Conservation (phyloP, 2,888 invertebrate species). For the Panorpa germanica region DNA sequence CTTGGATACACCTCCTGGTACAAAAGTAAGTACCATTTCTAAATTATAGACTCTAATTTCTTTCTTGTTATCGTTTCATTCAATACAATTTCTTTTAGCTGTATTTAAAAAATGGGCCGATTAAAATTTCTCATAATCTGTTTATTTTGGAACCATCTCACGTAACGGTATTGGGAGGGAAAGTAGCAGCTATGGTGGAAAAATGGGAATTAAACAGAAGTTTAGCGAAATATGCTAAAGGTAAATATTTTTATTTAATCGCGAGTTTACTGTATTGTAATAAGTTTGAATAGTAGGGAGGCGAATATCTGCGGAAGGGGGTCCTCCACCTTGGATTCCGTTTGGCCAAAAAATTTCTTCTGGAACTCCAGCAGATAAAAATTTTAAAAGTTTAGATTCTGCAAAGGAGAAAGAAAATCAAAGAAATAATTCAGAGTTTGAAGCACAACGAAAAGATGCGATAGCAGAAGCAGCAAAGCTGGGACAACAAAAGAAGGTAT, state of each 20-base stretch:
- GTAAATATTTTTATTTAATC: conserved; percentile 17
- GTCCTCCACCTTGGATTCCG: conserved; percentile 81
- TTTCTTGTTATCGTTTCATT: not conserved
- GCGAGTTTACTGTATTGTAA: conserved; percentile 16
- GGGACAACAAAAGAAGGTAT: conserved; percentile 31
- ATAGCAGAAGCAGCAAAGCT: conserved; percentile 69
- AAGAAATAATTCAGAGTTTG: conserved; percentile 68
- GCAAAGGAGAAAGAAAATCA: conserved; percentile 33
- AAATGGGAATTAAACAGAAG: conserved; percentile 68
- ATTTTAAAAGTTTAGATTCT: conserved; percentile 49
- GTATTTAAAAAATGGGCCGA: conserved; percentile 27
- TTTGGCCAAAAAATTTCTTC: conserved; percentile 63
- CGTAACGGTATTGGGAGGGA: conserved; percentile 63
- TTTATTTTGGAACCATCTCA: conserved; percentile 48
- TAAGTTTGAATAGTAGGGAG: conserved; percentile 23
- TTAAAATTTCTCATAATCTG: conserved; percentile 51
- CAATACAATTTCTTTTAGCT: conserved; percentile 18
- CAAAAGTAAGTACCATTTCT: conserved; percentile 45
- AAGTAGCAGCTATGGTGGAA: conserved; percentile 62
- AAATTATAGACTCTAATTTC: not conserved
- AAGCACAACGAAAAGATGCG: conserved; percentile 73
- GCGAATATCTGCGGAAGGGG: conserved; percentile 45
- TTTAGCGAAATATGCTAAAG: conserved; percentile 40
- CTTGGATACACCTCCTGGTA: conserved; percentile 76
- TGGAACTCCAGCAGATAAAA: conserved; percentile 33